A percentile compares a stretch with the other conserved stretches of the same genome.
Conservation (phyloP, 2,113 vertebrate species). For the Sardina pilchardus region DNA sequence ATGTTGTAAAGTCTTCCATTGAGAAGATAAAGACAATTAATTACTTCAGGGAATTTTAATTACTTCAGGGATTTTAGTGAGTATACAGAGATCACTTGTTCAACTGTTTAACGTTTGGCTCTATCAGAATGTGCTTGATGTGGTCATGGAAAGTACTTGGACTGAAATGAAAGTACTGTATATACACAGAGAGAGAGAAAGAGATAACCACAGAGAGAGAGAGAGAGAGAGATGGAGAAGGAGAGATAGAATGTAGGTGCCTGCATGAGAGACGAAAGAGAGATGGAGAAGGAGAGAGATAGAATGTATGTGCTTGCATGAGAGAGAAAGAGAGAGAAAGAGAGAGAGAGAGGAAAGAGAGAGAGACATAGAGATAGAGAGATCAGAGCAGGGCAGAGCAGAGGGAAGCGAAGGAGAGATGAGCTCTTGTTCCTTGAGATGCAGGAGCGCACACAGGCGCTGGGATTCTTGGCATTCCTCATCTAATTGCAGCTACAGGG, state of each 20-base stretch:
- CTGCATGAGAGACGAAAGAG: not conserved
- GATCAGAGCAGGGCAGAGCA: not conserved
- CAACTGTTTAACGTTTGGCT: too few species aligned
- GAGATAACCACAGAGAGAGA: not conserved
- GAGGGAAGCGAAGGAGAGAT: conserved; percentile 1
- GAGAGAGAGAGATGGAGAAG: too few species aligned
- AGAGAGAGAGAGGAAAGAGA: not conserved
- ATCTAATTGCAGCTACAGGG: conserved; percentile 32
- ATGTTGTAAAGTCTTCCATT: not conserved
- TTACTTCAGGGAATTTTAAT: not conserved
- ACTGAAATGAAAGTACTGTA: not conserved
- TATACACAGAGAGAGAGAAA: not conserved
- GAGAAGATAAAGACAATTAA: not conserved
- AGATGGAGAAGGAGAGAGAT: not conserved
- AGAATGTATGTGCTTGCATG: not conserved
- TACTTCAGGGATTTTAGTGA: too few species aligned
- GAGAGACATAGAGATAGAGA: not conserved
- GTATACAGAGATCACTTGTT: not conserved
- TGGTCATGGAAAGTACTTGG: not conserved
- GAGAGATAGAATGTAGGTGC: too few species aligned
- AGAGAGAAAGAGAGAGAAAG: not conserved
- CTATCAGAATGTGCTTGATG: too few species aligned
- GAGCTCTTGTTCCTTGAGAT: not conserved
- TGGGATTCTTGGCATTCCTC: conserved; percentile 35
- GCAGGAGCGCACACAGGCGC: not conserved